Base-by-base conservation (phyloP, 2,888 invertebrate genomes). In the Andrena camellia region DNA sequence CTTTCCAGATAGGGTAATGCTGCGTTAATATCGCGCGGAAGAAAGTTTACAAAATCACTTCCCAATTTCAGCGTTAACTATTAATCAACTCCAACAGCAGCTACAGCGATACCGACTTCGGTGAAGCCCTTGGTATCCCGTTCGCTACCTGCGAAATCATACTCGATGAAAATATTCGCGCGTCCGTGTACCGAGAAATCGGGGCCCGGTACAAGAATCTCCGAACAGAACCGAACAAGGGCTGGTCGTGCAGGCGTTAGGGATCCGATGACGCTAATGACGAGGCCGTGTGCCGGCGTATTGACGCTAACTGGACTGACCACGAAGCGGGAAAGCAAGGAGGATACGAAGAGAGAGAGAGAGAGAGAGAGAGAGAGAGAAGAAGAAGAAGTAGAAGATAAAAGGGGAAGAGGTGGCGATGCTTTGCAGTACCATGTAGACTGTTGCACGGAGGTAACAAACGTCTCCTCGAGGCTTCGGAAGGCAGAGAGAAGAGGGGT, bases 261-360 rank as follows among this genome's bases (percentile, higher is more conserved):
- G 79, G 87, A 90, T 92, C 89, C 86, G 90, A 91, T 91, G 92
- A 91, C 90, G 89, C 90, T 92, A 92, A 92, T 92, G 92, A 92
- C 91, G 91, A 86, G 87, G 86, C 86, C 85, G 87, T 91, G 90
- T 91, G 92, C 91, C 91, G 88, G 89, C 87, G 81, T 89, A 91
- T 92, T 91, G 92, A 91, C 91, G 90, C 90, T 91, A 88, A 88
- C 89, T 92, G 90, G 91, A 89, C 90, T 84, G 84, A 86, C 81
- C 78, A 63, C 84, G 87, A 79, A 75, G 75, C 71, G 78, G 88
- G 70, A 81, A 85, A 85, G 78, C 48, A 70, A 77, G 73, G 71
- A 73, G 68, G 63, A 50, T 64, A 69, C 73, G 71, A 70, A 62
- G 68, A 66, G 79, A n/a, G n/a, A n/a, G n/a, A n/a, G n/a, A n/a